Conservation (phyloP, 2,888 invertebrate species). For the Metallyticus violacea region DNA sequence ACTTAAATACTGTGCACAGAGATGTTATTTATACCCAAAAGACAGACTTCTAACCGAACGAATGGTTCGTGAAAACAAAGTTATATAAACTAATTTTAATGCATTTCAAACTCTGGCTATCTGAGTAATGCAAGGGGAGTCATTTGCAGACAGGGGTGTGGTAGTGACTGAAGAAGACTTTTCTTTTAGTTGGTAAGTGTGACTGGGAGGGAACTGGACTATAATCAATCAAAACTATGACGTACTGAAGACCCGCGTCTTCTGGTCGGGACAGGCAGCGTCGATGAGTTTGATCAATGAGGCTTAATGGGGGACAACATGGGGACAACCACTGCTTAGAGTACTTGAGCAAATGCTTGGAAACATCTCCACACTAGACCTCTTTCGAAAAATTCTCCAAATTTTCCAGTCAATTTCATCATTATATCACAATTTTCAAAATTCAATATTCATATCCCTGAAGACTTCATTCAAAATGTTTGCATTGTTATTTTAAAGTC, state of each 20-base stretch:
- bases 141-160: neutral
- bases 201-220: neutral
- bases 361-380: neutral
- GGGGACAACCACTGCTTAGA: neutral
- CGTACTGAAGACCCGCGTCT: slow-evolving; percentile 14
- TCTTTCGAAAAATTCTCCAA: too few relatives aligned
- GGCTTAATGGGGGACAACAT: slow-evolving; percentile 23
- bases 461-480: too few relatives aligned
- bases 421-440: too few relatives aligned
- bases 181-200: slow-evolving; percentile 6
- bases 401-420: too few relatives aligned
- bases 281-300: slow-evolving; percentile 27
- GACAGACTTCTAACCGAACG: too few relatives aligned
- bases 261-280: slow-evolving; percentile 13
- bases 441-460: too few relatives aligned
- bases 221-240: slow-evolving; percentile 25
- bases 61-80: too few relatives aligned
- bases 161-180: neutral
- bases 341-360: neutral
- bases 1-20: too few relatives aligned
- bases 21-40: too few relatives aligned
- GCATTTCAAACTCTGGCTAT: too few relatives aligned
- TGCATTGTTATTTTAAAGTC: too few relatives aligned
- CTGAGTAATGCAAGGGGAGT: neutral
- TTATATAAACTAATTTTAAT: too few relatives aligned